Base-by-base conservation (phyloP, 53 echinoderm and acorn worm genomes). In the Zoroaster sp. region DNA sequence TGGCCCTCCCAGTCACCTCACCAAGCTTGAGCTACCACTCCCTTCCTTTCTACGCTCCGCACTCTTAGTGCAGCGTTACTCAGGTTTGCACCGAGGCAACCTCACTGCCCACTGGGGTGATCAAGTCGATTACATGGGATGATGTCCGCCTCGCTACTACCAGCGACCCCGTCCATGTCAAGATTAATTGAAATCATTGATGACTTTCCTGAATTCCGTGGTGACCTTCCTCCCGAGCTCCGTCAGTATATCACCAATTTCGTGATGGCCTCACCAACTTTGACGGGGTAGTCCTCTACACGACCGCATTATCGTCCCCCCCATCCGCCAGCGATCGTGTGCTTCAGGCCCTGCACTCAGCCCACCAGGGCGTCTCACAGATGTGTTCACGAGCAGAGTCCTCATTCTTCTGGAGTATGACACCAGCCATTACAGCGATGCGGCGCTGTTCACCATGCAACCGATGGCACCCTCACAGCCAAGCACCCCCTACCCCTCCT, bases 361-460 rank as follows among this genome's bases (percentile, higher is more conserved):
- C 94, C 28, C 91, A 91, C 55, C 91, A 91, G 71, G 91, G 91
- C 0, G 72, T 94, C 68, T 75, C 94, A 21, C 40, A 45, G 6
- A 94, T 94, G 94, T 45, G 36, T 35, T 80, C 94, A 1, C 53
- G 89, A 31, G 86, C 94, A n/a, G 91, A 91, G 25, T 54, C 86
- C 6, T 94, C 89, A 4, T n/a, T 89, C 43, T 94, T 94, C 43
- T 91, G 89, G 91, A 89, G 91, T 1, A 87, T 92, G 41, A 89
- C 86, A 28, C 51, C 86, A 5, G 93, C n/a, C n/a, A n/a, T n/a
- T n/a, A n/a, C n/a, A 1, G 23, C 42, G 28, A 66, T 69, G 77
- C 43, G 78, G 4, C 0, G 40, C 11, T 90, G 90, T 66, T 54
- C 66, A 25, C 85, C 67, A 47, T 89, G 89, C 69, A 80, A 3